Evolutionary conservation across 2,888 invertebrate species (phyloP).

Genomic region (Callinectes sapidus): DNA sequence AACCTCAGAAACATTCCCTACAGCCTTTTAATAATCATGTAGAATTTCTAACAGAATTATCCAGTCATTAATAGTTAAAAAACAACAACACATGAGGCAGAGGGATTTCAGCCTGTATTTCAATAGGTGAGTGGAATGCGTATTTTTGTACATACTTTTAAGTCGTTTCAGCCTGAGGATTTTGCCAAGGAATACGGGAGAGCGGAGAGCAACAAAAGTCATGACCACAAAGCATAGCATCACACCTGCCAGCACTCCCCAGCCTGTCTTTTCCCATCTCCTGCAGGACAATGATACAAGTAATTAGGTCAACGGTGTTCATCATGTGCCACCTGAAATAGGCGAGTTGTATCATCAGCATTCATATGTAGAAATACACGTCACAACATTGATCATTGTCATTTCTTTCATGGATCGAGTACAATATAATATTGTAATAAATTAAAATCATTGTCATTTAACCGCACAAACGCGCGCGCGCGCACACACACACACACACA

Average conservation of each 20-base stretch:
- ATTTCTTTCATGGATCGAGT: too few species aligned
- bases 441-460: too few species aligned
- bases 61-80: neutral
- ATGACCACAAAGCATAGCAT: neutral
- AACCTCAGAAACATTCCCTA: too few species aligned
- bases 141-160: neutral
- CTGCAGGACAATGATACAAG: neutral
- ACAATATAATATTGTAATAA: too few species aligned
- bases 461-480: neutral
- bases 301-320: too few species aligned
- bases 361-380: too few species aligned
- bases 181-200: neutral
- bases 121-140: neutral
- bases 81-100: neutral
- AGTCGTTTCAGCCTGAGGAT: neutral
- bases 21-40: neutral
- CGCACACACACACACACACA: neutral
- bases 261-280: neutral
- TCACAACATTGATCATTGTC: too few species aligned
- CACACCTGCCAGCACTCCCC: neutral
- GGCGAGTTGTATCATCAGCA: too few species aligned
- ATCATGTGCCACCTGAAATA: too few species aligned
- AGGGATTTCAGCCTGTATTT: neutral
- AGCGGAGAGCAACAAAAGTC: neutral
- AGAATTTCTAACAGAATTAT: neutral